Evolutionary conservation across 1,140 invertebrate species (phyloP).

Genomic region (Temnothorax nylanderi): DNA sequence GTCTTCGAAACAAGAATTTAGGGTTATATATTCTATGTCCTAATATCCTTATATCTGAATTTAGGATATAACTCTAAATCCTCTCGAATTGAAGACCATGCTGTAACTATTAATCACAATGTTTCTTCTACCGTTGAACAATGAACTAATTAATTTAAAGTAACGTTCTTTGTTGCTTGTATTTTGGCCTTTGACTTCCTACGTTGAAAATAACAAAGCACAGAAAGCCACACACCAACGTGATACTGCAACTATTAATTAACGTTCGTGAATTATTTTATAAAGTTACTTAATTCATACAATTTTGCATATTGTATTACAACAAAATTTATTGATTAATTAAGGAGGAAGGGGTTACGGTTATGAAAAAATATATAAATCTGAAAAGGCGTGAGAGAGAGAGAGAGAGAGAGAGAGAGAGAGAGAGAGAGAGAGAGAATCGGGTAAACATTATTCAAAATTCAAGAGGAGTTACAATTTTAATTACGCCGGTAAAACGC

Average conservation of each 20-base stretch:
- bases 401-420: background rate
- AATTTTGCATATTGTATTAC: background rate
- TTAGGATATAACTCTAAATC: too few species aligned
- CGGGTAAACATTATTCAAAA: background rate
- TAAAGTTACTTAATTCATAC: conserved; percentile 6
- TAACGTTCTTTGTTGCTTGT: too few species aligned
- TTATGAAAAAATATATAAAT: conserved; percentile 2
- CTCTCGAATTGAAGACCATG: too few species aligned
- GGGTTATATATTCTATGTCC: too few species aligned
- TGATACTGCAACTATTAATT: background rate
- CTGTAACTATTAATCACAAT: too few species aligned
- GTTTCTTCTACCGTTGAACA: too few species aligned
- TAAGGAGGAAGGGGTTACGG: background rate
- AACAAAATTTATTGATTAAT: conserved; percentile 19
- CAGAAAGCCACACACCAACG: background rate
- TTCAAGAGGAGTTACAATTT: conserved; percentile 33
- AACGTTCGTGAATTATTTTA: background rate
- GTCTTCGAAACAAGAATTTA: too few species aligned
- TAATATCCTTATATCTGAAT: too few species aligned
- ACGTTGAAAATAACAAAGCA: background rate
- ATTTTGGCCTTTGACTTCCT: too few species aligned
- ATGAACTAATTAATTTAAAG: too few species aligned
- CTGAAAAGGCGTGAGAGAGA: background rate
- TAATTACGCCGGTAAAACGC: conserved; percentile 16
- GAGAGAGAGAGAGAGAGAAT: background rate